Conservation (phyloP, 2,113 vertebrate genomes). For the Prionailurus viverrinus region DNA sequence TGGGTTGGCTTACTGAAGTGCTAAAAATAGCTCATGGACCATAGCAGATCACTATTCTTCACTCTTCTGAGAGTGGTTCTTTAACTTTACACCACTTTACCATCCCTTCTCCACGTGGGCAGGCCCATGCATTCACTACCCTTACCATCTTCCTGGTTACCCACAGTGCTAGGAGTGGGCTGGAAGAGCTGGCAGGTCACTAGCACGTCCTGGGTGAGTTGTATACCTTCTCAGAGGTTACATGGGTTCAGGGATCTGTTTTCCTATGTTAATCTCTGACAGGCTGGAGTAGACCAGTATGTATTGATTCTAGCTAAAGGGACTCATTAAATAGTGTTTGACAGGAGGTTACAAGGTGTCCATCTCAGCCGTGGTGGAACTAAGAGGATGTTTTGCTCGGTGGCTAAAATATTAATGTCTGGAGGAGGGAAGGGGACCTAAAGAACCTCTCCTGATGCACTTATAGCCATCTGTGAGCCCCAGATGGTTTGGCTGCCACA, state of each 20-base stretch:
- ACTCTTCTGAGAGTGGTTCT: neutral
- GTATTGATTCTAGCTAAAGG: neutral
- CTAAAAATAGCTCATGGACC: neutral
- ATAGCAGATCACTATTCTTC: neutral
- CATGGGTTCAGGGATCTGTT: neutral
- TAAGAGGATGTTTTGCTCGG: neutral
- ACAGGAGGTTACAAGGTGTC: neutral
- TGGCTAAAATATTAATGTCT: neutral
- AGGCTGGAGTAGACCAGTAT: neutral
- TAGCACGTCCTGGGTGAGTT: neutral
- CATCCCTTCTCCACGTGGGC: neutral
- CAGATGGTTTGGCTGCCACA: neutral
- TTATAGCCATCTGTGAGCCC: neutral
- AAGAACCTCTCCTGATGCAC: neutral
- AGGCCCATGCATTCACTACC: fast-evolving
- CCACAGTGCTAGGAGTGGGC: neutral
- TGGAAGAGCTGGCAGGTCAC: neutral
- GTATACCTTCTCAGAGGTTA: neutral
- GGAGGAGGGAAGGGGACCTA: neutral
- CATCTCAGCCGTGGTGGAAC: neutral
- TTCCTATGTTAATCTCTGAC: constrained; percentile 5
- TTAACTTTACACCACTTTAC: neutral
- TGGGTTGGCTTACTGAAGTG: neutral
- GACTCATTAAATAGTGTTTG: neutral
- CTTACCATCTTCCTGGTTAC: neutral